Conservation (phyloP, 1,140 invertebrate species). For the Dryas iulia region DNA sequence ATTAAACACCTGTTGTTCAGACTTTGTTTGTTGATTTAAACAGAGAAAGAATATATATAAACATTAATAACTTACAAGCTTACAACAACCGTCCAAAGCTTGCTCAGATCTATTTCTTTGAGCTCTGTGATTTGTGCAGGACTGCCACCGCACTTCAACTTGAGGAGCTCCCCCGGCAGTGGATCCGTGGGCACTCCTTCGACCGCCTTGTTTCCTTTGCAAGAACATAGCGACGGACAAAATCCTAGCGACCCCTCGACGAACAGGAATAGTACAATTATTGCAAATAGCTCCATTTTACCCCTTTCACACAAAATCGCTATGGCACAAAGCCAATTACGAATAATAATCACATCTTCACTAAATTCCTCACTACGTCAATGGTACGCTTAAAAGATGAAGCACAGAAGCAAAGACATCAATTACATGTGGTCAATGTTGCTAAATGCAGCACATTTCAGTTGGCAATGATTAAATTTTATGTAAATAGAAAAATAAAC, state of each 20-base stretch:
- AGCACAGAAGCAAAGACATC: slow-evolving; percentile 23
- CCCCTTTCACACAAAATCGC: slow-evolving; percentile 56
- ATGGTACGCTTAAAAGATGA: slow-evolving; percentile 39
- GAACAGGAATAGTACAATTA: slow-evolving; percentile 48
- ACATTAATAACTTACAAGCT: slow-evolving; percentile 65
- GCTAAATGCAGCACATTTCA: slow-evolving; percentile 43
- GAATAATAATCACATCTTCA: slow-evolving; percentile 72
- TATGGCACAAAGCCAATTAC: slow-evolving; percentile 73
- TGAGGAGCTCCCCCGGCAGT: slow-evolving; percentile 56
- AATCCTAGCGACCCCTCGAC: slow-evolving; percentile 44
- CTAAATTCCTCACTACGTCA: slow-evolving; percentile 56
- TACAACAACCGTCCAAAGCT: slow-evolving; percentile 60
- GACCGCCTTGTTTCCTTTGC: slow-evolving; percentile 57
- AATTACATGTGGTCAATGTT: slow-evolving; percentile 33
- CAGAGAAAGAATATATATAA: neutral
- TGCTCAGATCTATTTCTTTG: slow-evolving; percentile 72
- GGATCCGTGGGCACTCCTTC: slow-evolving; percentile 48
- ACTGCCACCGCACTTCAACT: slow-evolving; percentile 65
- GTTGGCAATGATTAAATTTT: slow-evolving; percentile 43
- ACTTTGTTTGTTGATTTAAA: slow-evolving; percentile 15
- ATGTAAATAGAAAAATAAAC: slow-evolving; percentile 65
- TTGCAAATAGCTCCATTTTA: slow-evolving; percentile 56
- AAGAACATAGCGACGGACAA: slow-evolving; percentile 73
- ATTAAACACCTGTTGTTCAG: slow-evolving; percentile 14
- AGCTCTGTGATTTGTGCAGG: slow-evolving; percentile 68